phyloP scores from a whole-genome alignment of 2,888 invertebrate species.

The Zeuzera pyrina region DNA sequence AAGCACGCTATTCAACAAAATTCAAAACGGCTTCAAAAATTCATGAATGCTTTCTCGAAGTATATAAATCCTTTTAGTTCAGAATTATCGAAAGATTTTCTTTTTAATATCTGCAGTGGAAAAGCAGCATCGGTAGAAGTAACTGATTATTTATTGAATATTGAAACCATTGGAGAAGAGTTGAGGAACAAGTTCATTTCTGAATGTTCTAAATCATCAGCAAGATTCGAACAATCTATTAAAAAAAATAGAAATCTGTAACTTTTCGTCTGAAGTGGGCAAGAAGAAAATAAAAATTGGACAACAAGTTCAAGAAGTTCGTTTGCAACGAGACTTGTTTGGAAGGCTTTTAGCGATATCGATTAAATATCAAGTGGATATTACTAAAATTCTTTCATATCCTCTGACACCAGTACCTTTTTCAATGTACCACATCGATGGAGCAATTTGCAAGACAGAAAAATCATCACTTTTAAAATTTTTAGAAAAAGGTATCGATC shows the following conservation, averaged over 20 bases:
- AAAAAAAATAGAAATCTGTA: slow-evolving; percentile 2
- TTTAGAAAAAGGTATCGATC: slow-evolving; percentile 13
- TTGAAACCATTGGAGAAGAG: slow-evolving; percentile 5
- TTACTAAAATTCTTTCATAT: slow-evolving; percentile 19
- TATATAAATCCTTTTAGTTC: neutral
- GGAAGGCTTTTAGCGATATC: neutral
- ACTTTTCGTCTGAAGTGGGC: slow-evolving; percentile 3
- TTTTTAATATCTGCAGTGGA: neutral
- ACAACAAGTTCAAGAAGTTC: slow-evolving; percentile 6
- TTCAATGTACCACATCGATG: slow-evolving; percentile 25
- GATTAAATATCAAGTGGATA: slow-evolving; percentile 7
- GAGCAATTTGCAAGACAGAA: slow-evolving; percentile 21
- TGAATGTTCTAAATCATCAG: slow-evolving; percentile 3
- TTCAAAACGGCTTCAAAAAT: no score
- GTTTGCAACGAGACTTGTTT: neutral
- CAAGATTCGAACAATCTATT: slow-evolving; percentile 4
- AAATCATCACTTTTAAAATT: slow-evolving; percentile 19
- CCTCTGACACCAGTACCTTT: slow-evolving; percentile 25
- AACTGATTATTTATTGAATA: slow-evolving; percentile 1
- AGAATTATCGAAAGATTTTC: neutral
- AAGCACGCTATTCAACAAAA: neutral
- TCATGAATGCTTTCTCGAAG: neutral
- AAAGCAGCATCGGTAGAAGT: neutral
- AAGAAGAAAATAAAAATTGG: slow-evolving; percentile 5
- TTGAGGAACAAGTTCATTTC: slow-evolving; percentile 5